These are phyloP conservation scores for Tanaodytes sp. DNA, from an alignment of 2,888 invertebrate genomes.

Conservation along the genomic window DNA sequence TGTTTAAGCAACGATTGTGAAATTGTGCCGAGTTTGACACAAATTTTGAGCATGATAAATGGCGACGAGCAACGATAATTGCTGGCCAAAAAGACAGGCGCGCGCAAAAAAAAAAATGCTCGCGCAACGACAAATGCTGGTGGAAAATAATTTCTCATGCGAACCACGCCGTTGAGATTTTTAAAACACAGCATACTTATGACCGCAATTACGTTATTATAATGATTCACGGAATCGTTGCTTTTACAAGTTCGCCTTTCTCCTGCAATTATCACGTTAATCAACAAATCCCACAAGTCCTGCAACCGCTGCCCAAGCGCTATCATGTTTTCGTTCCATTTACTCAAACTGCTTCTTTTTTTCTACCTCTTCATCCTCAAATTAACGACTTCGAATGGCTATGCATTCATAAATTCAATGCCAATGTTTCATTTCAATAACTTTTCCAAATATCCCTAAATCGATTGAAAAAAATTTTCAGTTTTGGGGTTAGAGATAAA, in stretches of 20 bases:
- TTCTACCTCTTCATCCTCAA: no score
- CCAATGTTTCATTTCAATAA: no score
- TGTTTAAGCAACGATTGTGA: no score
- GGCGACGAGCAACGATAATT: not conserved
- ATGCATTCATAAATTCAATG: no score
- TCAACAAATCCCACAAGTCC: constrained; percentile 47
- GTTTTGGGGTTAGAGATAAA: no score
- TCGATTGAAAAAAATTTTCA: no score
- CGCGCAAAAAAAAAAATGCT: not conserved
- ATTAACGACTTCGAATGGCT: no score
- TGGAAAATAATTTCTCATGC: constrained; percentile 9
- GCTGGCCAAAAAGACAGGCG: not conserved
- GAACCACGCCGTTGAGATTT: constrained; percentile 1
- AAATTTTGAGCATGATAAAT: constrained; percentile 2
- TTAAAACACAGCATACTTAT: constrained; percentile 14
- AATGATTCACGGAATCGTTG: constrained; percentile 40
- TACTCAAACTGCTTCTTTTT: no score
- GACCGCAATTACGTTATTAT: constrained; percentile 46
- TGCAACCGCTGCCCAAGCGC: constrained; percentile 11
- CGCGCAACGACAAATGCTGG: no score
- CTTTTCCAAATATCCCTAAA: no score
- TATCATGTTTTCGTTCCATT: not conserved
- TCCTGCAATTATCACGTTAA: constrained; percentile 46
- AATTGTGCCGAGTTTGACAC: no score
- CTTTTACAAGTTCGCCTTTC: constrained; percentile 42